These are phyloP conservation scores for Fistularia tabacaria DNA, from an alignment of 2,797 vertebrate species.

Conservation along the genomic window DNA sequence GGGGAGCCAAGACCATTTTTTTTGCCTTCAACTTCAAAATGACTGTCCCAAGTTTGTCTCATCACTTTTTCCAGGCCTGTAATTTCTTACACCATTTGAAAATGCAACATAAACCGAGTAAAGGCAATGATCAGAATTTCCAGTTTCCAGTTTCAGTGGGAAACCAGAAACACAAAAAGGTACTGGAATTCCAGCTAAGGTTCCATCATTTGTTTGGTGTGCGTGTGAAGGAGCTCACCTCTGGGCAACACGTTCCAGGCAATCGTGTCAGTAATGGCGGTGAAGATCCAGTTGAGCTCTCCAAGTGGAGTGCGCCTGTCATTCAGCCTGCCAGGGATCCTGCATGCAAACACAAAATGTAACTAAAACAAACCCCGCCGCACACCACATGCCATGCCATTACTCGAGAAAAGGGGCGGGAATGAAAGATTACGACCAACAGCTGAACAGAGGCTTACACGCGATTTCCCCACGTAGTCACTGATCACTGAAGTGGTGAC, in stretches of 20 bases:
- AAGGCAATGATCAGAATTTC: no score
- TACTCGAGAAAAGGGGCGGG: constrained; percentile 42
- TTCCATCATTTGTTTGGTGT: no score
- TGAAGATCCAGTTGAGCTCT: constrained; percentile 99
- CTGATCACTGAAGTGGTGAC: no score
- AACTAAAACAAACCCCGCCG: constrained; percentile 52
- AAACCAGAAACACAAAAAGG: no score
- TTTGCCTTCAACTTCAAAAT: background rate
- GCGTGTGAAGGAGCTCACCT: constrained; percentile 71
- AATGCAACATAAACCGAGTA: no score
- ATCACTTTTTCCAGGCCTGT: no score
- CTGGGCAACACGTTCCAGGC: constrained; percentile 97
- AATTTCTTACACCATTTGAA: no score
- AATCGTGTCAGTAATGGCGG: constrained; percentile 97
- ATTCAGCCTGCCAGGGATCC: constrained; percentile 94
- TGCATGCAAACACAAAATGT: constrained; percentile 59
- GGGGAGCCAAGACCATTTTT: constrained; percentile 25
- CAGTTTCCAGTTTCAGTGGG: no score
- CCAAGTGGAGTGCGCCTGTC: constrained; percentile 95
- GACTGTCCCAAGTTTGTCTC: no score
- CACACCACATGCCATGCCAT: constrained; percentile 21
- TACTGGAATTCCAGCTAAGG: background rate
- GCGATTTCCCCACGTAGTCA: no score
- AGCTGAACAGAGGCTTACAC: no score
- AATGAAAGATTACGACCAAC: constrained; percentile 9